Conservation (phyloP, 1,140 invertebrate genomes). For the Drosophila lacteicornis region DNA sequence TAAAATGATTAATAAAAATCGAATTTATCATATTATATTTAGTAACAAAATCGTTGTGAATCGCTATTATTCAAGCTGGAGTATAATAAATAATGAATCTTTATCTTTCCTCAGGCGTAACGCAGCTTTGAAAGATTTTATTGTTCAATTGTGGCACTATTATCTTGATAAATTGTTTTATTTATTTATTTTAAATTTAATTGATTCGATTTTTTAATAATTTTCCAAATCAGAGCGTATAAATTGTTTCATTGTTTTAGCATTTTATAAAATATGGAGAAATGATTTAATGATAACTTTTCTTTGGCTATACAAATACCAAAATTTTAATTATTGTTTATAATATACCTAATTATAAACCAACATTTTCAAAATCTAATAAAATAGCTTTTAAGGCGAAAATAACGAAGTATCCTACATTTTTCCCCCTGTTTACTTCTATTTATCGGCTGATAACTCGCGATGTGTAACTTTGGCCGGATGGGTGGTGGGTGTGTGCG, state of each 20-base stretch:
- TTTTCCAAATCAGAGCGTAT: background rate
- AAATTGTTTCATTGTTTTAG: too few species aligned
- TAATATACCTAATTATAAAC: background rate
- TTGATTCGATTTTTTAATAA: background rate
- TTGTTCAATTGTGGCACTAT: too few species aligned
- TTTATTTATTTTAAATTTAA: background rate
- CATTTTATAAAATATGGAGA: too few species aligned
- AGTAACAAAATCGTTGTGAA: background rate
- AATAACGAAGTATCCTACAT: background rate
- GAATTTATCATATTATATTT: background rate
- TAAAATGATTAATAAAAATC: background rate
- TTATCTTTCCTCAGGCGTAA: background rate
- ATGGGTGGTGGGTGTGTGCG: constrained; percentile 12
- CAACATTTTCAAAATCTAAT: too few species aligned
- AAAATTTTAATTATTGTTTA: background rate
- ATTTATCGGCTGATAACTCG: constrained; percentile 44
- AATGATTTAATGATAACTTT: too few species aligned
- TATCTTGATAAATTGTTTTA: background rate
- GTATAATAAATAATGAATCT: background rate
- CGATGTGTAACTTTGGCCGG: constrained; percentile 27
- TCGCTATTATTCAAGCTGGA: background rate
- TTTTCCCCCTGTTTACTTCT: constrained; percentile 13
- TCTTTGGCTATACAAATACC: too few species aligned
- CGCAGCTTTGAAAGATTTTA: too few species aligned
- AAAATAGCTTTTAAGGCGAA: background rate